Conservation (phyloP, 2,797 vertebrate species). For the Phataginus tricuspis region DNA sequence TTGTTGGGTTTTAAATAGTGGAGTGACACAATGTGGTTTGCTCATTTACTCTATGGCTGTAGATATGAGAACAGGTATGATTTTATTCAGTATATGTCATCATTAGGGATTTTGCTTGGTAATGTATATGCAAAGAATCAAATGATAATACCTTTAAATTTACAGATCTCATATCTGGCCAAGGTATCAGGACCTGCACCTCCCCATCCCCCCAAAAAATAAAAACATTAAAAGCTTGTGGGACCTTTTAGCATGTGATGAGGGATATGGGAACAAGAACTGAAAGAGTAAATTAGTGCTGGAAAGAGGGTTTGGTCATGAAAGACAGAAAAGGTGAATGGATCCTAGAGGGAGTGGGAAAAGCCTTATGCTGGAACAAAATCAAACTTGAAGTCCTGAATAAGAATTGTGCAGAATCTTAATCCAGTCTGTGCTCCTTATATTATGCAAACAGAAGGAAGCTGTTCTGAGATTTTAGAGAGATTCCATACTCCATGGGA, state of each 20-base stretch:
- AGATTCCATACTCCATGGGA: background rate
- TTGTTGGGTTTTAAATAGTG: background rate
- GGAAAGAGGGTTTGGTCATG: background rate
- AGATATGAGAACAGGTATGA: background rate
- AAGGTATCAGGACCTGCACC: background rate
- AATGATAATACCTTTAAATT: background rate
- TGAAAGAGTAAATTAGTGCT: background rate
- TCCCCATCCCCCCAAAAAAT: too few species aligned
- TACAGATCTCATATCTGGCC: background rate
- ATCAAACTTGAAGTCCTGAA: background rate
- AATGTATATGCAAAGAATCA: background rate
- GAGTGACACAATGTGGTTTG: background rate
- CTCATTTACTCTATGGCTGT: background rate
- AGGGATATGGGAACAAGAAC: background rate
- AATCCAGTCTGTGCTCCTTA: background rate
- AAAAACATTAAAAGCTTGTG: background rate
- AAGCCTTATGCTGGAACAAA: background rate
- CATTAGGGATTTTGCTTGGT: background rate
- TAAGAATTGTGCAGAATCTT: background rate
- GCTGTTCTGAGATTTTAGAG: background rate
- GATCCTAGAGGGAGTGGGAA: background rate
- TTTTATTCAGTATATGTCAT: background rate
- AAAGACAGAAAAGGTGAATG: background rate
- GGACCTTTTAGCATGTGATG: background rate
- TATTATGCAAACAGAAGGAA: background rate